Conservation (phyloP, 2,113 vertebrate species). For the Montifringilla adamsi region DNA sequence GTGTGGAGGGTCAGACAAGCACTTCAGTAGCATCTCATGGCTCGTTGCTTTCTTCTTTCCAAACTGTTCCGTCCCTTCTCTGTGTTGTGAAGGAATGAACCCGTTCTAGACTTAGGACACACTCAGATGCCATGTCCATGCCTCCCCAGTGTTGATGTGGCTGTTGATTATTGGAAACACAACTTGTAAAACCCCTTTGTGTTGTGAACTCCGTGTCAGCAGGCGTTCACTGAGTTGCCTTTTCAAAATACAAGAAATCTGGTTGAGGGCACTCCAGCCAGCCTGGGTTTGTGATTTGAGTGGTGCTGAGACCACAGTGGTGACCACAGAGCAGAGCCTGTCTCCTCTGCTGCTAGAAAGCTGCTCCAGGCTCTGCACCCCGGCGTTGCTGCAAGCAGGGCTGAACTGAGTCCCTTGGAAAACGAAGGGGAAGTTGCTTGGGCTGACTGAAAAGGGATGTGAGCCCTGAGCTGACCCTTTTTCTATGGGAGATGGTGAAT, state of each 20-base stretch:
- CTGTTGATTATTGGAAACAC: not conserved
- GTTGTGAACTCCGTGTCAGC: not conserved
- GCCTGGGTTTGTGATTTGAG: not conserved
- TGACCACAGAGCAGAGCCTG: not conserved
- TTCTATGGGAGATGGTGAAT: not conserved
- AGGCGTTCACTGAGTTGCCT: not conserved
- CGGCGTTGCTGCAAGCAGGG: not conserved
- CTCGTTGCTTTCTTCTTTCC: not conserved
- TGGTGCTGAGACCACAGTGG: not conserved
- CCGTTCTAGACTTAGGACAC: not conserved
- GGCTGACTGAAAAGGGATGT: fast-evolving
- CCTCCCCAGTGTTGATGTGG: not conserved
- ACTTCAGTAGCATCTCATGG: not conserved
- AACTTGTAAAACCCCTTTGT: not conserved
- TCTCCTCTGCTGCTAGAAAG: not conserved
- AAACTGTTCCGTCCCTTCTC: not conserved
- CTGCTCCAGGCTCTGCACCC: not conserved
- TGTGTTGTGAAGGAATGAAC: not conserved
- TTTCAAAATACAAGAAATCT: not conserved
- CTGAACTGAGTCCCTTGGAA: not conserved
- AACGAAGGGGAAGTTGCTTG: not conserved
- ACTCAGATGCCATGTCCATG: not conserved
- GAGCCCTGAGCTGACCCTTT: not conserved
- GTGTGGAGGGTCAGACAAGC: not conserved
- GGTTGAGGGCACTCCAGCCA: not conserved